Conservation (phyloP, 2,797 vertebrate species). For the Enteromius viviparus region DNA sequence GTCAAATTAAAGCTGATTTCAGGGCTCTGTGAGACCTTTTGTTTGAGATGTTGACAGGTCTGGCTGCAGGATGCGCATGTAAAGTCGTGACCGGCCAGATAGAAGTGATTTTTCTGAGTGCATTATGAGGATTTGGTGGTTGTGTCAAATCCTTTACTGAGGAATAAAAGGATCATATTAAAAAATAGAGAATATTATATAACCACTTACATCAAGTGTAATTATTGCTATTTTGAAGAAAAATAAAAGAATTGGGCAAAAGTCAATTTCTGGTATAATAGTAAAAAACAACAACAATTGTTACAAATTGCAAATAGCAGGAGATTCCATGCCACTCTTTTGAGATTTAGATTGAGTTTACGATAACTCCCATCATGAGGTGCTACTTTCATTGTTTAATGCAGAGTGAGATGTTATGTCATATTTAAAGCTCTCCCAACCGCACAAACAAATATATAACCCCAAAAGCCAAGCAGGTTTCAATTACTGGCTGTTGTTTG, state of each 20-base stretch:
- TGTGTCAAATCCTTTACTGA: conserved; percentile 8
- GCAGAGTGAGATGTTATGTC: conserved; percentile 8
- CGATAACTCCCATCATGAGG: not conserved
- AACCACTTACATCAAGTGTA: conserved; percentile 1
- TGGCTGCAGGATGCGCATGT: conserved; percentile 7
- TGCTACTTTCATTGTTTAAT: not conserved
- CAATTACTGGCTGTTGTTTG: not conserved
- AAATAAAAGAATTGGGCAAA: not conserved
- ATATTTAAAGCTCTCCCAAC: conserved; percentile 12
- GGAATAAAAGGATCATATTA: not conserved
- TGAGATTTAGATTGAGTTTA: conserved; percentile 16
- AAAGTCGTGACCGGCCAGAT: not conserved
- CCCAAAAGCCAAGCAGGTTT: not conserved
- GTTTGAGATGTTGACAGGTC: conserved; percentile 21
- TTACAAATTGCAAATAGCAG: not conserved
- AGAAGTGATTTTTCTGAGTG: not conserved
- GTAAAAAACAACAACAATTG: too few relatives aligned
- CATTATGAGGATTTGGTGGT: not conserved
- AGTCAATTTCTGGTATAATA: not conserved
- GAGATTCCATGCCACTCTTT: conserved; percentile 20
- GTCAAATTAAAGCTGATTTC: conserved; percentile 33
- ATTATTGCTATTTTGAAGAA: not conserved
- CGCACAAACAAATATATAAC: not conserved
- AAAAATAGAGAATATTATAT: not conserved
- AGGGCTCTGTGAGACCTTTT: conserved; percentile 17